Evolutionary conservation across 2,797 vertebrate species (phyloP).

Genomic region (Rhincodon typus): DNA sequence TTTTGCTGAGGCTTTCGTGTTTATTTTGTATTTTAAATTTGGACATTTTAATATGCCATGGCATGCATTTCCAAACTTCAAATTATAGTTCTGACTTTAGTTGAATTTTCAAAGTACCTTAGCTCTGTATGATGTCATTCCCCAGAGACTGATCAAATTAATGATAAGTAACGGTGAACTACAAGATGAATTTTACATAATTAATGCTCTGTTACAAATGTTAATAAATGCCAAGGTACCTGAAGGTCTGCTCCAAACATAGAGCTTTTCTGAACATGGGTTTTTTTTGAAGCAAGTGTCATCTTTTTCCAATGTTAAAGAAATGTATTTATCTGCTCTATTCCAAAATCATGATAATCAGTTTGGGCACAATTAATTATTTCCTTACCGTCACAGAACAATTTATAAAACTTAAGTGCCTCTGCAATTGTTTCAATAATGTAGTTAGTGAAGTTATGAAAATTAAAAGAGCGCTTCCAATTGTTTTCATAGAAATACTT

Average conservation of each 20-base stretch:
- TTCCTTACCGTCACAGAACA: neutral
- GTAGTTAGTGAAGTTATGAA: neutral
- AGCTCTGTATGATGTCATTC: conserved; percentile 42
- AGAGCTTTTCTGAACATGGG: conserved; percentile 44
- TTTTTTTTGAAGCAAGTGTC: conserved; percentile 15
- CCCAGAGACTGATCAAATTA: conserved; percentile 53
- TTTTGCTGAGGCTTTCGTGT: conserved; percentile 68
- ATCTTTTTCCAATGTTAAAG: neutral
- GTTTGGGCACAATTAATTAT: neutral
- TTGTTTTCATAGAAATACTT: neutral
- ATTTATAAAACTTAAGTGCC: neutral
- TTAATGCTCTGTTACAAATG: conserved; percentile 61
- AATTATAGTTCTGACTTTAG: conserved; percentile 44
- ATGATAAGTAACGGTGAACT: conserved; percentile 47
- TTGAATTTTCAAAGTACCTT: conserved; percentile 53
- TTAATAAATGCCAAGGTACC: conserved; percentile 43
- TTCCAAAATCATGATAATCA: neutral
- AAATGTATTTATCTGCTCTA: neutral
- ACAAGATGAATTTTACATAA: conserved; percentile 55
- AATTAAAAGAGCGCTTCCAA: neutral
- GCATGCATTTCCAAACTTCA: conserved; percentile 47
- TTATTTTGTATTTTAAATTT: conserved; percentile 54
- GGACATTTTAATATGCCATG: conserved; percentile 60
- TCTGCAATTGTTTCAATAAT: neutral
- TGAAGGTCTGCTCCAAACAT: conserved; percentile 49